These are phyloP conservation scores for Mastacembelus armatus DNA, from an alignment of 2,797 vertebrate species.

Conservation along the genomic window DNA sequence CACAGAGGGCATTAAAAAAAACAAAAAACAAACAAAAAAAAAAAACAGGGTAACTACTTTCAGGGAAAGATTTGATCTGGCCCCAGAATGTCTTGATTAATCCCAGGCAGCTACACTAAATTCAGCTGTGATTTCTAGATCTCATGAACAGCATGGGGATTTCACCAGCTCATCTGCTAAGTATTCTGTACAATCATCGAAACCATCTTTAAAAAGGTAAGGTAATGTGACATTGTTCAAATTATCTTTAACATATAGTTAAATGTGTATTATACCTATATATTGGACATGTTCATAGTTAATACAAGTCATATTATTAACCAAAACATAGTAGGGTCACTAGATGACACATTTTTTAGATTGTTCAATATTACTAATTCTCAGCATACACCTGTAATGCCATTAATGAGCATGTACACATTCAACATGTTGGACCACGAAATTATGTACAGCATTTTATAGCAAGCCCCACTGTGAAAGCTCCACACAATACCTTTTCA, in stretches of 20 bases:
- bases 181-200: not conserved
- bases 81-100: slow-evolving; percentile 47
- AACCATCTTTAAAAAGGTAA: not conserved
- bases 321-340: no score
- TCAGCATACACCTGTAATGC: no score
- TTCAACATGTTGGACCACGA: no score
- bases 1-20: slow-evolving; percentile 1
- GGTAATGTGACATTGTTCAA: not conserved
- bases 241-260: not conserved
- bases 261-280: not conserved
- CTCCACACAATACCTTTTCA: no score
- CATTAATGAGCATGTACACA: no score
- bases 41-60: slow-evolving; percentile 4
- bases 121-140: slow-evolving; percentile 44
- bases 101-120: slow-evolving; percentile 26
- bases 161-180: slow-evolving; percentile 8
- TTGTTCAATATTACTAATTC: no score
- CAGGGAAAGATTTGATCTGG: slow-evolving; percentile 41
- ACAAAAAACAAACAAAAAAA: not conserved
- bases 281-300: no score
- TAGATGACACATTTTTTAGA: no score
- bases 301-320: no score
- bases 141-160: slow-evolving; percentile 41
- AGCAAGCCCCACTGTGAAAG: no score
- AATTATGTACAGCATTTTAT: no score